Conservation (phyloP, 2,797 vertebrate species). For the Catamblyrhynchus diadema region DNA sequence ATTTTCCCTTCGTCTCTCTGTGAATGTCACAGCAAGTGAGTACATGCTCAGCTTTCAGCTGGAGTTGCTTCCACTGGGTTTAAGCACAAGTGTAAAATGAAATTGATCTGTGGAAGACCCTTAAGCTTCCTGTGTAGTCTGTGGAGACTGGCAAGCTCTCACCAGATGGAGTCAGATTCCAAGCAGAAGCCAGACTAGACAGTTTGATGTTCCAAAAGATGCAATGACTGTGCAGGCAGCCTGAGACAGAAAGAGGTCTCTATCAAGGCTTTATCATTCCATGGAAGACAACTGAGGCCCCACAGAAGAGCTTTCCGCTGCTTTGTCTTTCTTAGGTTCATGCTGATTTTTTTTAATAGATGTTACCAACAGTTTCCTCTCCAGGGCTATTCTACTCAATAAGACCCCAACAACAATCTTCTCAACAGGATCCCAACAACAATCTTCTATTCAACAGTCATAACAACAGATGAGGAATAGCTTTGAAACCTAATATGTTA, state of each 20-base stretch:
- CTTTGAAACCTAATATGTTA: neutral
- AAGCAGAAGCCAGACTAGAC: neutral
- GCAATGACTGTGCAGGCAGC: neutral
- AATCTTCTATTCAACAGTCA: neutral
- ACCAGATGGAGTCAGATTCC: neutral
- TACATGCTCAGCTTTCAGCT: neutral
- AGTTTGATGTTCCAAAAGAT: neutral
- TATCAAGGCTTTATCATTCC: neutral
- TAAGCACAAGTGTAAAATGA: neutral
- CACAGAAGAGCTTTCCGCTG: neutral
- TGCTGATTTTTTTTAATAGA: neutral
- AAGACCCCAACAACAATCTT: neutral
- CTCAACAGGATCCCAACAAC: neutral
- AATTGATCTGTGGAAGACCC: neutral
- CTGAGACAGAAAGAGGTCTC: neutral
- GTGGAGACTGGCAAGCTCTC: neutral
- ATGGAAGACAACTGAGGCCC: fast-evolving
- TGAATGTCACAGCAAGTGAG: neutral
- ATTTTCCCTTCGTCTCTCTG: neutral
- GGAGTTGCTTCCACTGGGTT: neutral
- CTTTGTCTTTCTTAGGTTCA: neutral
- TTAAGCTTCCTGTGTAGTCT: neutral
- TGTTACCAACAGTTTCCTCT: neutral
- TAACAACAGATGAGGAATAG: neutral
- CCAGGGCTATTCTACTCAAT: neutral